A percentile compares a stretch with the other conserved stretches of the same genome.
phyloP scores from a whole-genome alignment of 2,888 invertebrate genomes.

The Tipula helvola region DNA sequence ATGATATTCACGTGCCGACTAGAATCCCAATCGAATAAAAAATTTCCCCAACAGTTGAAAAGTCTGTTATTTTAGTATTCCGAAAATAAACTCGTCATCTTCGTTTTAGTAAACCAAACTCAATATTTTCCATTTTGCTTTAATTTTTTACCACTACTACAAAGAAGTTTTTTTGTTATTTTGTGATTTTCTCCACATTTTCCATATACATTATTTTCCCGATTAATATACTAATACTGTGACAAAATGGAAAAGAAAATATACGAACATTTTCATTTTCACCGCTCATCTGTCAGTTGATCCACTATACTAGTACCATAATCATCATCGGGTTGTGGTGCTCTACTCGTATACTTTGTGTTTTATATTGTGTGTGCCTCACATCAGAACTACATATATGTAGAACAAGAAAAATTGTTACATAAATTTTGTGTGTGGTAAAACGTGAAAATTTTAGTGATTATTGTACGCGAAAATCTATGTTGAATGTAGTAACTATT shows the following conservation, averaged over 20 bases:
- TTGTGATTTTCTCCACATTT: background rate
- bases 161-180: background rate
- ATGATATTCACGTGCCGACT: background rate
- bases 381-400: background rate
- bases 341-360: background rate
- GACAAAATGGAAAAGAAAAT: background rate
- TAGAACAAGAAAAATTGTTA: background rate
- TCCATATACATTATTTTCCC: background rate
- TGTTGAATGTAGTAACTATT: background rate
- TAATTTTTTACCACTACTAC: background rate
- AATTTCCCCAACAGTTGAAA: background rate
- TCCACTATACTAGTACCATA: background rate
- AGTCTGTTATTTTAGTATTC: background rate
- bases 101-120: background rate
- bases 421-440: background rate
- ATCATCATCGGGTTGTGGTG: background rate
- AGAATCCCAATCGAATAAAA: background rate
- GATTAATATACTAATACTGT: background rate
- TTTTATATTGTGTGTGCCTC: background rate
- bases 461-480: background rate
- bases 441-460: background rate
- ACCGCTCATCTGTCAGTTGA: slow-evolving; percentile 8
- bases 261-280: background rate
- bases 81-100: background rate
- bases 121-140: background rate